Evolutionary conservation across 2,113 vertebrate species (phyloP), one percentile per base, ranked within the genome.

Genomic region (Sminthopsis crassicaudata): DNA sequence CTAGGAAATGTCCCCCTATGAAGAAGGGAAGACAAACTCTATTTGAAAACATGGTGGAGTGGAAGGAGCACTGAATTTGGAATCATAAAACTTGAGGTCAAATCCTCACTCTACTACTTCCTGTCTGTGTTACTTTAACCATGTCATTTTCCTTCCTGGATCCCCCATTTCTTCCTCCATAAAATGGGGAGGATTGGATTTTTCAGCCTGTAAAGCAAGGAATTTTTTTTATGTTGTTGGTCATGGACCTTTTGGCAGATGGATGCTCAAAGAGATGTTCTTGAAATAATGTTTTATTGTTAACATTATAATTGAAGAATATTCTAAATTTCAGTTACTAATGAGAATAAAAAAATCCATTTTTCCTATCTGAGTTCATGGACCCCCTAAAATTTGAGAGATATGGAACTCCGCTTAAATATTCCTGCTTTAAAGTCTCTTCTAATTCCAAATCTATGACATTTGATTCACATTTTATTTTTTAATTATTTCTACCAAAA

Each of bases 401-500:
- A 30, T 42, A 0, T 84, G 19, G 16, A 30, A 84, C n/a, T 84
- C 36, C 19, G 36, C 1, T n/a, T n/a, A 5, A 84, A 19, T 42
- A 42, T 84, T 23, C 19, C 67, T 84, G n/a, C n/a, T 84, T 16
- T 76, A 76, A 19, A 14, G 25, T n/a, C 60, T 76, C 60, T 84
- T 84, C 36, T 84, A 84, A 42, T 12, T 92, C 93, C 48, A 76
- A 51, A 52, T 93, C 1, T 53, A 0, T 23, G 92, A 91, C 8
- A 46, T 91, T 88, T 94, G 2, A 92, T 91, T 36, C 92, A 90
- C 16, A 50, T 14, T 55, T 27, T 57, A 60, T 89, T 52, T 91
- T 94, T 92, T 36, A n/a, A 52, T 89, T 95, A 93, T 84, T 57
- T 95, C 93, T 76, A 91, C 46, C 95, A 50, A 53, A 67, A 50